phyloP scores from a whole-genome alignment of 2,888 invertebrate species.

The Drosophila kuntzei region DNA sequence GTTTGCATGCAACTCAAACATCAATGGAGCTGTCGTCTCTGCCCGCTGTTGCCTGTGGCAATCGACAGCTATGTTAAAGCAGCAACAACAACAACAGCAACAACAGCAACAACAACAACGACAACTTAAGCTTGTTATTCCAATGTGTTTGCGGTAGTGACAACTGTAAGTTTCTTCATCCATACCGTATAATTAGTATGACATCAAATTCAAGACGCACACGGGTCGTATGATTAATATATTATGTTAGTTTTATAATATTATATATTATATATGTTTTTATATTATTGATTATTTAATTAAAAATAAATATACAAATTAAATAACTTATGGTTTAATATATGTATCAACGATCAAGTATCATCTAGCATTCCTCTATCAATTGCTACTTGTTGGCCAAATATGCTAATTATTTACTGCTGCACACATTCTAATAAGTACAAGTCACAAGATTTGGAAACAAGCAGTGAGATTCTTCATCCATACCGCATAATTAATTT shows the following conservation, averaged over 20 bases:
- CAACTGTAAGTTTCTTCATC: not conserved
- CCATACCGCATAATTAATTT: too few species aligned
- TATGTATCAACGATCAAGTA: too few species aligned
- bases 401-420: conserved; percentile 6
- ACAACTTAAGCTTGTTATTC: not conserved
- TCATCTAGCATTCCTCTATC: not conserved
- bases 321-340: too few species aligned
- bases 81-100: conserved; percentile 6
- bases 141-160: not conserved
- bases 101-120: not conserved
- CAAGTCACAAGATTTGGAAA: not conserved
- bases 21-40: not conserved
- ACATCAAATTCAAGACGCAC: not conserved
- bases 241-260: too few species aligned
- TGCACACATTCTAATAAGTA: not conserved
- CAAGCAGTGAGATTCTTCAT: too few species aligned
- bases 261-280: too few species aligned
- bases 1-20: conserved; percentile 35
- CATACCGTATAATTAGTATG: not conserved
- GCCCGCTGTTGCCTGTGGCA: conserved; percentile 9
- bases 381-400: not conserved
- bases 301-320: too few species aligned
- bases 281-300: too few species aligned
- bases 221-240: not conserved
- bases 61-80: conserved; percentile 14